Evolutionary conservation across 2,797 vertebrate species (phyloP).

Genomic region (Octomys mimax): DNA sequence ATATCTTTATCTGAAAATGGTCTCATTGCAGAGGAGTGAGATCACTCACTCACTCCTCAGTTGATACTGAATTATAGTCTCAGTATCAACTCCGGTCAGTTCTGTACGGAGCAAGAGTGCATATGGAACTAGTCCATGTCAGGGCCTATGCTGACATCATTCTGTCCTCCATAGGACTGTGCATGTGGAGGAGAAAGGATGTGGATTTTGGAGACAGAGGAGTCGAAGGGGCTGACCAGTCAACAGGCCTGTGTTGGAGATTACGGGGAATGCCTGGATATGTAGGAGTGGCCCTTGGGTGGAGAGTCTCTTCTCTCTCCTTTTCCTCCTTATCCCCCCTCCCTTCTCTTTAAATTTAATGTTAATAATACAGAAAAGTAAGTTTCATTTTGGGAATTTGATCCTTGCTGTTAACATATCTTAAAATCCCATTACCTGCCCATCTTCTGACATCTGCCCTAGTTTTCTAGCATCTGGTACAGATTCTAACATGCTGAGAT

Average conservation of each 20-base stretch:
- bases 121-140: neutral
- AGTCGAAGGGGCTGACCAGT: neutral
- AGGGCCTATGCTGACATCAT: neutral
- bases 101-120: neutral
- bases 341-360: neutral
- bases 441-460: neutral
- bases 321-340: neutral
- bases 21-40: neutral
- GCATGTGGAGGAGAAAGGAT: too few relatives aligned
- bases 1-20: neutral
- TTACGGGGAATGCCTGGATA: neutral
- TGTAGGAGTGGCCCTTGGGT: neutral
- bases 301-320: neutral
- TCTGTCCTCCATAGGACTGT: neutral
- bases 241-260: neutral
- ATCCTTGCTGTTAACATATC: neutral
- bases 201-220: neutral
- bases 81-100: too few relatives aligned
- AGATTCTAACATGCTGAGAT: slow-evolving; percentile 21
- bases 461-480: neutral
- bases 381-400: neutral
- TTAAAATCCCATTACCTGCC: neutral
- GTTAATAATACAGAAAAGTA: neutral
- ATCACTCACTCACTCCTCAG: too few relatives aligned
- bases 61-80: too few relatives aligned